Percentiles rank a stretch among this genome's conserved stretches.
These are phyloP conservation scores for Eupithecia abbreviata DNA, from an alignment of 2,888 invertebrate species.

Conservation along the genomic window DNA sequence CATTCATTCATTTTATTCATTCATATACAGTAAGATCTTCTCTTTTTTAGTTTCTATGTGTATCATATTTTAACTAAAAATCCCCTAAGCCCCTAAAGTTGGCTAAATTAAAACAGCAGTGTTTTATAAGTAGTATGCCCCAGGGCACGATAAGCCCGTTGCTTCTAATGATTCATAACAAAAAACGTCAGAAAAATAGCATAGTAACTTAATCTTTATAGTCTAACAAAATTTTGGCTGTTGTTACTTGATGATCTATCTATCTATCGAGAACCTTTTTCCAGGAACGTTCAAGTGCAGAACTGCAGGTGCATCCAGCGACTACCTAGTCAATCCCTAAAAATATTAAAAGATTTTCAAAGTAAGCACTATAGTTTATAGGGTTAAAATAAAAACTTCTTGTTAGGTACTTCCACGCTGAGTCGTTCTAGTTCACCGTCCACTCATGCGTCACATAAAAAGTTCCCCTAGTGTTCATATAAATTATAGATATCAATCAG, in stretches of 20 bases:
- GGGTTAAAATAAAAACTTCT: too few relatives aligned
- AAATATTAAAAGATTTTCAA: not conserved
- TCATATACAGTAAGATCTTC: not conserved
- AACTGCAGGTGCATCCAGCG: not conserved
- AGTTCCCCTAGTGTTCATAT: not conserved
- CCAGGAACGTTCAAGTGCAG: not conserved
- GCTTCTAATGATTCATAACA: slow-evolving; percentile 19
- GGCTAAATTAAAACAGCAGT: slow-evolving; percentile 19
- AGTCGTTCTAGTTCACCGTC: too few relatives aligned
- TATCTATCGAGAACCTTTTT: not conserved
- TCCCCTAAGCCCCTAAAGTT: not conserved
- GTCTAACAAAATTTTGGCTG: not conserved
- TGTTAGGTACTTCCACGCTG: too few relatives aligned
- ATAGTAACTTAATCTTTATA: not conserved
- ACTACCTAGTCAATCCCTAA: not conserved
- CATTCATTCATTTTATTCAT: slow-evolving; percentile 14
- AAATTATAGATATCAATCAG: not conserved
- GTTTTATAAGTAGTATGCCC: slow-evolving; percentile 21
- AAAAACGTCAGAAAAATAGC: not conserved
- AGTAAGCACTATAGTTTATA: too few relatives aligned
- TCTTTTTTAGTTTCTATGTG: slow-evolving; percentile 18
- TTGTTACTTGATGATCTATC: too few relatives aligned
- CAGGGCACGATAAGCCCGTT: slow-evolving; percentile 19
- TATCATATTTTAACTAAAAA: slow-evolving; percentile 7
- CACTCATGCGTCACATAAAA: too few relatives aligned